These are phyloP conservation scores for Steinernema carpocapsae DNA, from an alignment of 2,888 invertebrate genomes.

Conservation along the genomic window DNA sequence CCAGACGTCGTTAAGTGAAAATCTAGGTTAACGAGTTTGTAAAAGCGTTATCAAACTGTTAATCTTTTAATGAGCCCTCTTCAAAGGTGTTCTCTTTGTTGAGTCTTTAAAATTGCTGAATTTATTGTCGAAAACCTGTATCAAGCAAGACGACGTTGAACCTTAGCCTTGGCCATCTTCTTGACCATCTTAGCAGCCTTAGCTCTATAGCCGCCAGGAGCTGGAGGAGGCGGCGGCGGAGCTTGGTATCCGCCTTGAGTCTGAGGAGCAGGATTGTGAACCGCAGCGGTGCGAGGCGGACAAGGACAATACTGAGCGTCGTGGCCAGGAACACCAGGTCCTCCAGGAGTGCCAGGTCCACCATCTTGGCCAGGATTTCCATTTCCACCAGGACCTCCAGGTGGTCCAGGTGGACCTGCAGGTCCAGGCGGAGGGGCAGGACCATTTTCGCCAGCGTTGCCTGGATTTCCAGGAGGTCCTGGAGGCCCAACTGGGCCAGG, in stretches of 20 bases:
- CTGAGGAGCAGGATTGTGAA: neutral
- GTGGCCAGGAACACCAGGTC: neutral
- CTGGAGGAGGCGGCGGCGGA: neutral
- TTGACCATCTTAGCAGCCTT: neutral
- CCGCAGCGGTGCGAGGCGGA: slow-evolving; percentile 3
- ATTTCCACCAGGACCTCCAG: neutral
- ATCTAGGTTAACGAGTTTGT: too few species aligned
- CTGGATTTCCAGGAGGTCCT: neutral
- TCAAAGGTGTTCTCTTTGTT: too few species aligned
- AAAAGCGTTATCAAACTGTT: too few species aligned
- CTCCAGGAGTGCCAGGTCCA: neutral
- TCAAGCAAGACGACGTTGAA: neutral
- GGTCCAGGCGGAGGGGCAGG: slow-evolving; percentile 1
- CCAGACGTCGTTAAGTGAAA: too few species aligned
- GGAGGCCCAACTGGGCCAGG: slow-evolving; percentile 2
- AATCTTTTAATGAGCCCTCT: too few species aligned
- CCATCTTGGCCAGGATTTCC: neutral
- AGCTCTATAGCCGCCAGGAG: neutral
- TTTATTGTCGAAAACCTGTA: neutral
- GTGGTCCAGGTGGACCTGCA: neutral
- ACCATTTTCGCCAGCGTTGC: slow-evolving; percentile 2
- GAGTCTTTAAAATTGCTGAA: too few species aligned
- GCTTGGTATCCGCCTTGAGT: neutral
- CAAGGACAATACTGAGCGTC: slow-evolving; percentile 22
- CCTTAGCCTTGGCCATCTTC: neutral